Percentiles rank a stretch among this genome's conserved stretches.
Evolutionary conservation across 2,113 vertebrate species (phyloP).

Genomic region (Pteruthius melanotis): DNA sequence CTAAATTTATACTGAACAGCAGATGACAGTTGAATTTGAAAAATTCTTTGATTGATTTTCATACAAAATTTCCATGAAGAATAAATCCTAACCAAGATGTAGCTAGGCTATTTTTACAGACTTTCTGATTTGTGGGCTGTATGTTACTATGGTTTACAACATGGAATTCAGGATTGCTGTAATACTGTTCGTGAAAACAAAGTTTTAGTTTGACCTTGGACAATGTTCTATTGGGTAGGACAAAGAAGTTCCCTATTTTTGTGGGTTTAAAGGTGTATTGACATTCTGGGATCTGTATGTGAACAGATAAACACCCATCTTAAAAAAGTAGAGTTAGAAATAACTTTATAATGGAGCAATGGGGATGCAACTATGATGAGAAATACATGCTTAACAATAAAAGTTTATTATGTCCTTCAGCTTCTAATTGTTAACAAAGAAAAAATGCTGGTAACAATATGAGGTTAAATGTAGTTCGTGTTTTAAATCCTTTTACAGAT

Average conservation of each 20-base stretch:
- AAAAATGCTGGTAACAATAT: not conserved
- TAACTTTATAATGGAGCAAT: not conserved
- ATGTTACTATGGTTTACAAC: not conserved
- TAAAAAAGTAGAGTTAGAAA: not conserved
- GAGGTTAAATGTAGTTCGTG: not conserved
- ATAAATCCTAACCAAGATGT: slow-evolving; percentile 5
- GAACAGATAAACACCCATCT: not conserved
- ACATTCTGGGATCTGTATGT: not conserved
- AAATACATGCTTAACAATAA: not conserved
- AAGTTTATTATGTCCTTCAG: not conserved
- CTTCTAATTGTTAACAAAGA: not conserved
- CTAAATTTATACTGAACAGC: not conserved
- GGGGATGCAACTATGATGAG: not conserved
- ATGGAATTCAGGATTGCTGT: not conserved
- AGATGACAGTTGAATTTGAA: not conserved
- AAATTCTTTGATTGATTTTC: not conserved
- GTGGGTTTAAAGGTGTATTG: not conserved
- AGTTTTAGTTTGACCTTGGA: not conserved
- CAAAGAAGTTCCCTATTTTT: not conserved
- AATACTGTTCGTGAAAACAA: not conserved
- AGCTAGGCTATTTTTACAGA: slow-evolving; percentile 8
- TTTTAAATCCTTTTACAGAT: slow-evolving; percentile 52
- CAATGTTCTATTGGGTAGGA: not conserved
- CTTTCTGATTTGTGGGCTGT: not conserved
- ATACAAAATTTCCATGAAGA: not conserved